These are phyloP conservation scores for Hephaestus fuliginosus DNA, from an alignment of 2,797 vertebrate genomes.

Conservation along the genomic window DNA sequence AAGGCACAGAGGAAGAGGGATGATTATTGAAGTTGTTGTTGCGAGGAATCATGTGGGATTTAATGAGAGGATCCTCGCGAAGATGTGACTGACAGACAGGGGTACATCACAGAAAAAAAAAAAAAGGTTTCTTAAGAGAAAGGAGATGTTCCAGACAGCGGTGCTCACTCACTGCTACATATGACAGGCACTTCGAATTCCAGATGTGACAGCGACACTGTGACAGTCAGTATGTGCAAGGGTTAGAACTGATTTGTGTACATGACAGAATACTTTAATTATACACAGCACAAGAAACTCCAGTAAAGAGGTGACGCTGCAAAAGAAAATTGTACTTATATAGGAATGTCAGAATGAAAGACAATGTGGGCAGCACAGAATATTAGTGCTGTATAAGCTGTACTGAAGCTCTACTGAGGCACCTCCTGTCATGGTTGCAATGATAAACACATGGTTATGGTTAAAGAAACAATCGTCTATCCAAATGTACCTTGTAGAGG, in stretches of 20 bases:
- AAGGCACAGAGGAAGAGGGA: constrained; percentile 54
- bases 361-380: background rate
- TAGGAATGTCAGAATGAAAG: background rate
- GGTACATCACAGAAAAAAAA: constrained; percentile 20
- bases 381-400: too few relatives aligned
- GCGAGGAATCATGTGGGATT: constrained; percentile 65
- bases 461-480: too few relatives aligned
- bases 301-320: background rate
- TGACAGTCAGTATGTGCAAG: constrained; percentile 22
- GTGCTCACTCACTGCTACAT: constrained; percentile 16
- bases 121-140: constrained; percentile 20
- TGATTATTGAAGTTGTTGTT: constrained; percentile 75
- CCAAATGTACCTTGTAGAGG: too few relatives aligned
- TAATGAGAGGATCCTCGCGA: constrained; percentile 65
- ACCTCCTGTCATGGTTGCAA: too few relatives aligned
- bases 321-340: background rate
- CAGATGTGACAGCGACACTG: constrained; percentile 30
- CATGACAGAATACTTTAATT: constrained; percentile 36
- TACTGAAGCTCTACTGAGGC: too few relatives aligned
- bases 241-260: constrained; percentile 15
- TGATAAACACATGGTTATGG: too few relatives aligned
- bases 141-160: constrained; percentile 35
- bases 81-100: constrained; percentile 64
- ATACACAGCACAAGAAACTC: background rate
- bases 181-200: constrained; percentile 59